Evolutionary conservation across 2,888 invertebrate species (phyloP), one percentile per base, ranked within the genome.

Genomic region (Seira musarum): DNA sequence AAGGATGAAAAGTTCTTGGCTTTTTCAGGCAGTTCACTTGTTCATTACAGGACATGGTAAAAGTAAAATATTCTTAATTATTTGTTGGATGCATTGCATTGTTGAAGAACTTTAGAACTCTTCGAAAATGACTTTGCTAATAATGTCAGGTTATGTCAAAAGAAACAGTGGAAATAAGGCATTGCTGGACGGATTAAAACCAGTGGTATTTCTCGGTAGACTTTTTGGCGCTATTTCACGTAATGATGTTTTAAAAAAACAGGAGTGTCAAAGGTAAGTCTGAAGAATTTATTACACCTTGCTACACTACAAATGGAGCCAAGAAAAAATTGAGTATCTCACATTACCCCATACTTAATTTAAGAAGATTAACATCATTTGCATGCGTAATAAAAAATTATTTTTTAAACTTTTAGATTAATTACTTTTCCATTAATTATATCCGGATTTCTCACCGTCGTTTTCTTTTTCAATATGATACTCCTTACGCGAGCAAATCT

Each of bases 201-300:
- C 79, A 3, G 73, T 79, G 6, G 68, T 79, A 1, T 64, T 73
- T 25, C 13, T 79, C 22, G 79, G 79, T 17, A 13, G 79, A 25
- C n/a, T 79, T 0, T 30, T 79, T 2, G 66, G 79, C 21, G 68
- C 25, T 17, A 17, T 73, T n/a, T 73, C 79, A 0, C 22, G 79
- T 6, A 40, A 63, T 63, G 79, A 79, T 40, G 65, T 79, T 21
- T 64, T 79, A 19, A 71, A 79, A 63, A 19, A 15, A 67, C n/a
- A 49, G n/a, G 71, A 77, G 57, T 49, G 46, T 10, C 61, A 61
- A 35, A 79, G 67, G 78, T 79, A 40, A 53, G 22, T 40, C 60
- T 60, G 60, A 60, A 19, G 5, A 60, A n/a, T 60, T n/a, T 5
- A 60, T 10, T 60, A 60, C 5, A n/a, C n/a, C n/a, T n/a, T n/a